phyloP scores from a whole-genome alignment of 2,888 invertebrate genomes.

The Mylabris sibirica region DNA sequence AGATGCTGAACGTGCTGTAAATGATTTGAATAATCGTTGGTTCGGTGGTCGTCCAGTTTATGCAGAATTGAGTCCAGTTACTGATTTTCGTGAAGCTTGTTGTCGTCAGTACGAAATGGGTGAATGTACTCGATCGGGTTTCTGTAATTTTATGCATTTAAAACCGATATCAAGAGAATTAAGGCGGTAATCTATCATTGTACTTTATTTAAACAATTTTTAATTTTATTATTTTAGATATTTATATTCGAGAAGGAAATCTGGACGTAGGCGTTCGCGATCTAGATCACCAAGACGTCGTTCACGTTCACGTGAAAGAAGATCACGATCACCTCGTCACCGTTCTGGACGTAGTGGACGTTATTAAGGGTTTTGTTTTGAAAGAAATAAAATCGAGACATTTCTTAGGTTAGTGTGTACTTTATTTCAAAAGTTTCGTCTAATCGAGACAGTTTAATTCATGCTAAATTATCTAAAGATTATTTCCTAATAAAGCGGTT shows the following conservation, averaged over 20 bases:
- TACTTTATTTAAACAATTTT: not conserved
- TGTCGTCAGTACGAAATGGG: conserved; percentile 99
- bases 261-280: conserved; percentile 66
- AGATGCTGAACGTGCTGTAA: conserved; percentile 97
- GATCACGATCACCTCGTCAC: conserved; percentile 57
- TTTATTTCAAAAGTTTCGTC: not conserved
- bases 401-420: conserved; percentile 1
- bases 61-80: conserved; percentile 97
- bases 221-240: conserved; percentile 62
- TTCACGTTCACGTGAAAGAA: conserved; percentile 62
- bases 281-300: conserved; percentile 67
- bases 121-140: conserved; percentile 97
- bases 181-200: conserved; percentile 69
- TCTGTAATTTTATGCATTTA: conserved; percentile 99
- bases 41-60: conserved; percentile 98
- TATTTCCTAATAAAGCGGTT: not conserved
- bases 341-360: conserved; percentile 63
- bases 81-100: conserved; percentile 99
- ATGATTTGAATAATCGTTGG: conserved; percentile 98
- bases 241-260: conserved; percentile 75
- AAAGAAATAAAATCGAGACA: not conserved
- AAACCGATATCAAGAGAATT: conserved; percentile 97
- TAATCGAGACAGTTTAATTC: not conserved
- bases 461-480: not conserved
- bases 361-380: conserved; percentile 53